Evolutionary conservation across 2,113 vertebrate species (phyloP).

Genomic region (Bubo scandiacus): DNA sequence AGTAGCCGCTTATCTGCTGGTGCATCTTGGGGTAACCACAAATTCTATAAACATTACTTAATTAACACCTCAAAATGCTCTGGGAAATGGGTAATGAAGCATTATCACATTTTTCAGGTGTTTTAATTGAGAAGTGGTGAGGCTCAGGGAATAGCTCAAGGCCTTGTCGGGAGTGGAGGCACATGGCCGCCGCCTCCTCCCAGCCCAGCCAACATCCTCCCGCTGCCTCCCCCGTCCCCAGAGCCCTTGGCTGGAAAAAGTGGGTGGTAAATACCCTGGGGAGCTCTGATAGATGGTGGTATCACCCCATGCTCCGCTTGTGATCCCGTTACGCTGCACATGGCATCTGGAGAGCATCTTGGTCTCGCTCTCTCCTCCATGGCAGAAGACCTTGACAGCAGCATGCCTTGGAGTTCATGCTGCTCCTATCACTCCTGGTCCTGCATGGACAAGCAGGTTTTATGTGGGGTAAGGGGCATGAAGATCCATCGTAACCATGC

Average conservation of each 20-base stretch:
- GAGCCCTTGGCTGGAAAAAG: neutral
- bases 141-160: slow-evolving; percentile 21
- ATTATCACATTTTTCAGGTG: neutral
- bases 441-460: neutral
- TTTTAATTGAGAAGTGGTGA: slow-evolving; percentile 25
- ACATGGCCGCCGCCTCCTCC: neutral
- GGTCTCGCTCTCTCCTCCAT: accelerated
- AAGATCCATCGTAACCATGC: accelerated
- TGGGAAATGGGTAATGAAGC: slow-evolving; percentile 45
- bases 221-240: neutral
- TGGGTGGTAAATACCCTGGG: neutral
- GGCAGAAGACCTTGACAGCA: neutral
- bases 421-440: neutral
- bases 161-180: neutral
- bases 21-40: slow-evolving; percentile 12
- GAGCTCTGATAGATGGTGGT: neutral
- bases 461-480: accelerated
- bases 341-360: neutral
- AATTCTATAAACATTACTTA: slow-evolving; percentile 17
- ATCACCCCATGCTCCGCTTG: neutral
- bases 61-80: slow-evolving; percentile 44
- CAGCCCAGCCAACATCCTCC: neutral
- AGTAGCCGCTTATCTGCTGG: neutral
- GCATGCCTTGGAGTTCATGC: accelerated
- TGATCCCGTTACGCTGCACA: accelerated